phyloP scores from a whole-genome alignment of 2,113 vertebrate species.

The Heterotilapia buettikoferi region DNA sequence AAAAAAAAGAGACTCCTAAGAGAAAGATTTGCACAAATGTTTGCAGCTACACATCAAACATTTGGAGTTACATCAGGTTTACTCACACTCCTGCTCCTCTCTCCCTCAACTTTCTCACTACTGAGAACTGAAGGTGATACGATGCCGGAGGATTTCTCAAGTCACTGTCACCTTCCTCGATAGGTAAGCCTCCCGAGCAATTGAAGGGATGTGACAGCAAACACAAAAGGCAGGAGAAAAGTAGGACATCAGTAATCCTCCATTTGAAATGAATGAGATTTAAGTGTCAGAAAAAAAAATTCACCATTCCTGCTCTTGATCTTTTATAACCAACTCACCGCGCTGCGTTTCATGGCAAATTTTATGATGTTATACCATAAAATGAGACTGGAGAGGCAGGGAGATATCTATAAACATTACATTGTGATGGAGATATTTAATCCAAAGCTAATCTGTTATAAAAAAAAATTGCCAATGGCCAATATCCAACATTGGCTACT shows the following conservation, averaged over 20 bases:
- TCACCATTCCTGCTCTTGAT: neutral
- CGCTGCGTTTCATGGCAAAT: neutral
- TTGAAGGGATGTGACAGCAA: conserved; percentile 6
- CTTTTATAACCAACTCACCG: neutral
- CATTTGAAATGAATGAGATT: conserved; percentile 25
- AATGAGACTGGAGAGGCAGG: neutral
- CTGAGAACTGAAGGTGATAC: conserved; percentile 23
- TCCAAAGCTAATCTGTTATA: neutral
- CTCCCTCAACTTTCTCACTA: neutral
- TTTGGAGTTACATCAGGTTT: neutral
- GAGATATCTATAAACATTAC: neutral
- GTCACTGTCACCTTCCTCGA: neutral
- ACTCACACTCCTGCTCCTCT: neutral
- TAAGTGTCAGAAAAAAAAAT: neutral
- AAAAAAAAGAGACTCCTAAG: neutral
- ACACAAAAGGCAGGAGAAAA: conserved; percentile 31
- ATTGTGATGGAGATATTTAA: neutral
- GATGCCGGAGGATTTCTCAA: conserved; percentile 3
- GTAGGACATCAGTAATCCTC: conserved; percentile 30
- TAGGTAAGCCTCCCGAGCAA: neutral
- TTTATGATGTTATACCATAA: neutral
- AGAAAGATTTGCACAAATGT: neutral
- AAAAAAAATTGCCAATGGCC: neutral
- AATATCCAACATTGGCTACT: neutral
- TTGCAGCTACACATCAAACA: neutral